Conservation (phyloP, 2,888 invertebrate genomes). For the Blomia tropicalis region DNA sequence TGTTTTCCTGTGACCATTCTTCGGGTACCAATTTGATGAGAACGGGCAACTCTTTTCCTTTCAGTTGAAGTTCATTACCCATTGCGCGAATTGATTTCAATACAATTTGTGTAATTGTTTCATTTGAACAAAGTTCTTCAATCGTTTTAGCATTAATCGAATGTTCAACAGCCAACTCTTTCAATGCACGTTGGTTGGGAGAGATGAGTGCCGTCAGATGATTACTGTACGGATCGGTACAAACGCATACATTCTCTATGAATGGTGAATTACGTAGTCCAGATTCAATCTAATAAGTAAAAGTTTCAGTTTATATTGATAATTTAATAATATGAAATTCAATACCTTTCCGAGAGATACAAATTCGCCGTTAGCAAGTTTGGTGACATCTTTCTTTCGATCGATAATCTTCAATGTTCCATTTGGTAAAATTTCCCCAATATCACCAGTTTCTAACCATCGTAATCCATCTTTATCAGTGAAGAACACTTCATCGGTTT, state of each 20-base stretch:
- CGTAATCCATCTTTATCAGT: conserved; percentile 53
- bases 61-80: background rate
- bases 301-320: background rate
- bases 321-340: background rate
- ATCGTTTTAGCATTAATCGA: background rate
- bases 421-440: conserved; percentile 80
- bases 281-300: conserved; percentile 50
- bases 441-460: conserved; percentile 94
- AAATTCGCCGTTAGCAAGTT: conserved; percentile 93
- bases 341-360: conserved; percentile 81
- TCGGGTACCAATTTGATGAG: conserved; percentile 38
- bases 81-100: background rate
- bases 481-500: conserved; percentile 53
- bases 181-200: conserved; percentile 46
- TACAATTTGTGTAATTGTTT: background rate
- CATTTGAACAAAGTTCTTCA: conserved; percentile 15
- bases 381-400: conserved; percentile 95
- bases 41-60: conserved; percentile 37
- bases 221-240: conserved; percentile 70
- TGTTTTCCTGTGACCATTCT: conserved; percentile 41
- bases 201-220: conserved; percentile 80
- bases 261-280: conserved; percentile 82
- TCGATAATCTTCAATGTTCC: conserved; percentile 88
- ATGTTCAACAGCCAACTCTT: conserved; percentile 52
- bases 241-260: conserved; percentile 92